Evolutionary conservation across 2,113 vertebrate genomes (phyloP).

Genomic region (Sylvia atricapilla): DNA sequence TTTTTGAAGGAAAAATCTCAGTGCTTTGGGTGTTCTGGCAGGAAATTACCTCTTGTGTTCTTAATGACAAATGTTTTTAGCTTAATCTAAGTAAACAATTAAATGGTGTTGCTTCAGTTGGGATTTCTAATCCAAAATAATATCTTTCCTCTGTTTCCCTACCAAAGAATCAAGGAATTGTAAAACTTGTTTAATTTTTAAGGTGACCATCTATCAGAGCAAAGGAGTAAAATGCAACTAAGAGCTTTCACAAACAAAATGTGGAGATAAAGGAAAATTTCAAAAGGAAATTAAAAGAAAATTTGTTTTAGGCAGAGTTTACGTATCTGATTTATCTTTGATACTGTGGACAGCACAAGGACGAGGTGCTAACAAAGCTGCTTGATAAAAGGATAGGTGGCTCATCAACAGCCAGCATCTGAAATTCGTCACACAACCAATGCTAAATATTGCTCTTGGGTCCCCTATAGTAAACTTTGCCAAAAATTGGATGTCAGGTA

Average conservation of each 20-base stretch:
- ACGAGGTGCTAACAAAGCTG: background rate
- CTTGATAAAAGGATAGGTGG: background rate
- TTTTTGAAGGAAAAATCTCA: slow-evolving; percentile 81
- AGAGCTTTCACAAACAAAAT: background rate
- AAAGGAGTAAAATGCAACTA: background rate
- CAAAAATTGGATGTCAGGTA: background rate
- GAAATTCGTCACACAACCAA: background rate
- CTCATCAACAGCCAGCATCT: background rate
- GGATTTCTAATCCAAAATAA: slow-evolving; percentile 69
- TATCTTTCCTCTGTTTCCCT: slow-evolving; percentile 36
- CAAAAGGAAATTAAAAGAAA: background rate
- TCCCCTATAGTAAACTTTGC: background rate
- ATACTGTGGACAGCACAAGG: background rate
- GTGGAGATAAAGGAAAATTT: background rate
- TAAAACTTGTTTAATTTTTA: background rate
- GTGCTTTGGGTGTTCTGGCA: slow-evolving; percentile 76
- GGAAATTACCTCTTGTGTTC: slow-evolving; percentile 68
- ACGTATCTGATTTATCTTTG: background rate
- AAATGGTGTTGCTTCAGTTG: slow-evolving; percentile 76
- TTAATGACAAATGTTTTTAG: slow-evolving; percentile 74
- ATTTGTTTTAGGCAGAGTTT: background rate
- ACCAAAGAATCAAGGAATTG: background rate
- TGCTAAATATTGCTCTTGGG: background rate
- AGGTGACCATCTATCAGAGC: background rate
- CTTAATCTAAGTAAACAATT: slow-evolving; percentile 82